A percentile compares a stretch with the other conserved stretches of the same genome.
Conservation (phyloP, 2,113 vertebrate species). For the Gavia stellata region DNA sequence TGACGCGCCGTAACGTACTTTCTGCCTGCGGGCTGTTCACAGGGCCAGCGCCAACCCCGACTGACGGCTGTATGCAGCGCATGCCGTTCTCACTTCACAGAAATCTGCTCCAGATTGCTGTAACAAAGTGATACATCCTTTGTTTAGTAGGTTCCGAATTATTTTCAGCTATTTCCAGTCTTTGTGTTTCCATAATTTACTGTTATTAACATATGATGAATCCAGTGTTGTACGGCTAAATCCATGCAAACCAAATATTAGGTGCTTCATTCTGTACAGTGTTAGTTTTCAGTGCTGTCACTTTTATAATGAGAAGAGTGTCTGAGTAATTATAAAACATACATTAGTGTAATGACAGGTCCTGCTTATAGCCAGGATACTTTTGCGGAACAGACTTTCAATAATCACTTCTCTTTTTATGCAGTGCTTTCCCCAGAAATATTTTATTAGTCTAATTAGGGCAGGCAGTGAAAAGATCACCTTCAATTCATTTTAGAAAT, state of each 20-base stretch:
- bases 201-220: not conserved
- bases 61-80: not conserved
- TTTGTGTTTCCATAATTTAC: not conserved
- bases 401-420: not conserved
- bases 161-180: not conserved
- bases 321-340: not conserved
- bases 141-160: not conserved
- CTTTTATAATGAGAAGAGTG: not conserved
- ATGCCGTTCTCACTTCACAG: rapidly evolving
- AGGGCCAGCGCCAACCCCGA: rapidly evolving
- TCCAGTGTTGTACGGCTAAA: not conserved
- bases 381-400: not conserved
- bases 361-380: not conserved
- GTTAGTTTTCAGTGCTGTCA: not conserved
- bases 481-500: not conserved
- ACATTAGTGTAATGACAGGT: not conserved
- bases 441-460: slow-evolving; percentile 10
- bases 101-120: not conserved
- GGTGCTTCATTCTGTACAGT: not conserved
- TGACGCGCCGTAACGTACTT: no score
- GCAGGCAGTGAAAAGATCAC: not conserved
- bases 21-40: not conserved
- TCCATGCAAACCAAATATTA: not conserved
- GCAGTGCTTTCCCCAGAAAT: not conserved
- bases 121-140: not conserved